Evolutionary conservation across 2,888 invertebrate genomes (phyloP).

Genomic region (Selenia dentaria): DNA sequence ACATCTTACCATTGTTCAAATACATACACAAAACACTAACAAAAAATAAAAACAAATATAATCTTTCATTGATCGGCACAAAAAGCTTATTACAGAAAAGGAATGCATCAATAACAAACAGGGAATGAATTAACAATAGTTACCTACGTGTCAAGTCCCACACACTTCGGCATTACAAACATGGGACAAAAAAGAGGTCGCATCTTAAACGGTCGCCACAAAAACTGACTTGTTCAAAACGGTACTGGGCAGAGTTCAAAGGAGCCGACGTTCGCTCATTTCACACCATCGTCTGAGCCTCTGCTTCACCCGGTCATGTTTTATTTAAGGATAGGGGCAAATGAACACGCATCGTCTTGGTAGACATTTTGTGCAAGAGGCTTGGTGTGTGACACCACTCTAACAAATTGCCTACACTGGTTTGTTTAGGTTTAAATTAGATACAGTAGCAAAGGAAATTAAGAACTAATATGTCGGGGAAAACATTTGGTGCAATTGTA

Average conservation of each 20-base stretch:
- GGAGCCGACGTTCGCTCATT: constrained; percentile 66
- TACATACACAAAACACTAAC: constrained; percentile 7
- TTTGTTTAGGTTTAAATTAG: too few relatives aligned
- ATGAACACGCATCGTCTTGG: too few relatives aligned
- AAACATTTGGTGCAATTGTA: too few relatives aligned
- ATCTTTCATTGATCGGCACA: constrained; percentile 27
- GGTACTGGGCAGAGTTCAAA: constrained; percentile 76
- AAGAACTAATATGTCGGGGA: too few relatives aligned
- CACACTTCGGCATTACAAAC: constrained; percentile 82
- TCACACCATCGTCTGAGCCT: constrained; percentile 72
- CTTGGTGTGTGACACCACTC: too few relatives aligned
- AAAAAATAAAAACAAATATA: constrained; percentile 46
- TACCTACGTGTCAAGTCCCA: constrained; percentile 82
- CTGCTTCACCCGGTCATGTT: constrained; percentile 34
- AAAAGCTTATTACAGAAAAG: constrained; percentile 40
- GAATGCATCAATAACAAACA: constrained; percentile 74
- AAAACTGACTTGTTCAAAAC: constrained; percentile 74
- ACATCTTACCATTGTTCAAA: constrained; percentile 5
- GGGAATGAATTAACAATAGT: constrained; percentile 76
- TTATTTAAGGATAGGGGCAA: background rate
- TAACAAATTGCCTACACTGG: too few relatives aligned
- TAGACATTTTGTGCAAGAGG: too few relatives aligned
- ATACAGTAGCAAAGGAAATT: too few relatives aligned
- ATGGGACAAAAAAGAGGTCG: constrained; percentile 75
- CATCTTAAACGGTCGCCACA: constrained; percentile 75